Evolutionary conservation across 2,888 invertebrate genomes (phyloP).

Genomic region (Thera britannica): DNA sequence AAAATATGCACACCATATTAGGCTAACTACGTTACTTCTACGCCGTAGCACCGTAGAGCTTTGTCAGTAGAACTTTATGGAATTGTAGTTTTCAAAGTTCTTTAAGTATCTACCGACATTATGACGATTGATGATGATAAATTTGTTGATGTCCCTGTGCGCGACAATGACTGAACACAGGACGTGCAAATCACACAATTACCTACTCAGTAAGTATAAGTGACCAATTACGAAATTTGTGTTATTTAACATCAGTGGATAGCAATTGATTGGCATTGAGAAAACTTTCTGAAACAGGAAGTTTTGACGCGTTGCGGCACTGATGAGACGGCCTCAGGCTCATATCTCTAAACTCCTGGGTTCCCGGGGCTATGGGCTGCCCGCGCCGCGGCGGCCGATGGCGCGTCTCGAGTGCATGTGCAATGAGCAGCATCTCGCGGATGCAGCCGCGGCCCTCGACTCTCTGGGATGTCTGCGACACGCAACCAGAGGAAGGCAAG

Average conservation of each 20-base stretch:
- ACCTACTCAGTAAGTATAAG: constrained; percentile 36
- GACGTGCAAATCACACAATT: constrained; percentile 8
- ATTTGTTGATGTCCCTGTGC: not conserved
- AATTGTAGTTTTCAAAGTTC: not conserved
- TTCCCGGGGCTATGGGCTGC: constrained; percentile 17
- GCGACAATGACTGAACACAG: constrained; percentile 2
- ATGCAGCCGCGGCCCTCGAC: constrained; percentile 59
- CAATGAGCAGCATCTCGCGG: constrained; percentile 66
- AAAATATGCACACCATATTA: not conserved
- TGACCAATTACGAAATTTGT: constrained; percentile 35
- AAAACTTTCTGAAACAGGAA: constrained; percentile 43
- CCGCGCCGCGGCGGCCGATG: constrained; percentile 36
- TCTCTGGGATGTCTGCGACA: constrained; percentile 55
- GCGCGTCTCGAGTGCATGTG: constrained; percentile 51
- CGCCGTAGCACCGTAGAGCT: constrained; percentile 17
- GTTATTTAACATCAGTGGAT: constrained; percentile 1
- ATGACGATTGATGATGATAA: not conserved
- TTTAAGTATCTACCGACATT: not conserved
- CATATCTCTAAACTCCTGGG: constrained; percentile 6
- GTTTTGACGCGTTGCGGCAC: constrained; percentile 44
- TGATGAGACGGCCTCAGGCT: constrained; percentile 14
- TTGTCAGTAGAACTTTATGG: not conserved
- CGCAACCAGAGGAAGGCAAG: constrained; percentile 60
- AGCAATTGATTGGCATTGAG: not conserved
- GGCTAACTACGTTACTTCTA: constrained; percentile 5